Evolutionary conservation across 1,140 invertebrate species (phyloP).

Genomic region (Cataglyphis hispanica): DNA sequence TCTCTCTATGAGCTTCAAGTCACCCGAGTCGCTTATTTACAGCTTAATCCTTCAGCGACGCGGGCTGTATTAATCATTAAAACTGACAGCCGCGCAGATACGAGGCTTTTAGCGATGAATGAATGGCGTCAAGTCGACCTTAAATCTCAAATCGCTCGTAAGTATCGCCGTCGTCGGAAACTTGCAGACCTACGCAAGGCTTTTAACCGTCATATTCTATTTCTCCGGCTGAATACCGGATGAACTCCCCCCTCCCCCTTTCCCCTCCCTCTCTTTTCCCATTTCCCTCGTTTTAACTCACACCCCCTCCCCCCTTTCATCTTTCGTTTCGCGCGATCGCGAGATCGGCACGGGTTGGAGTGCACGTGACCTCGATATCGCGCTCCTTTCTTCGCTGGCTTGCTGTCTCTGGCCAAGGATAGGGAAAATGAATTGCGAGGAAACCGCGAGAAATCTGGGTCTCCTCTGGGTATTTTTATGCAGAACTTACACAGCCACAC

Average conservation of each 20-base stretch:
- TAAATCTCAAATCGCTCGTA: slow-evolving; percentile 62
- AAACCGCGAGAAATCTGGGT: slow-evolving; percentile 38
- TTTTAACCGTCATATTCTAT: slow-evolving; percentile 48
- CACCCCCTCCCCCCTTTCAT: background rate
- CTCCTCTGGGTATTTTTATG: slow-evolving; percentile 21
- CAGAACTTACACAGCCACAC: background rate
- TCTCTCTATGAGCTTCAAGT: slow-evolving; percentile 9
- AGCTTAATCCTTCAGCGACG: slow-evolving; percentile 47
- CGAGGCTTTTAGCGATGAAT: slow-evolving; percentile 60
- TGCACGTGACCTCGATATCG: slow-evolving; percentile 45
- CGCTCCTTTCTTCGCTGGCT: slow-evolving; percentile 10
- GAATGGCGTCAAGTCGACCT: slow-evolving; percentile 49
- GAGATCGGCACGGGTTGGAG: background rate
- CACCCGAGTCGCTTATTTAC: slow-evolving; percentile 27
- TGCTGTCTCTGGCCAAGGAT: background rate
- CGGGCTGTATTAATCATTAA: slow-evolving; percentile 59
- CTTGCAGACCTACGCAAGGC: slow-evolving; percentile 47
- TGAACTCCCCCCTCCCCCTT: background rate
- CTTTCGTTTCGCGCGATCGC: slow-evolving; percentile 40
- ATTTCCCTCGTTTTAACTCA: background rate
- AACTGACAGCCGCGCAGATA: slow-evolving; percentile 58
- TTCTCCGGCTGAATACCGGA: slow-evolving; percentile 43
- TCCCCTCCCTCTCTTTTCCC: too few relatives aligned
- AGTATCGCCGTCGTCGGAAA: slow-evolving; percentile 55
- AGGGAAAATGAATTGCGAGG: slow-evolving; percentile 26